phyloP scores from a whole-genome alignment of 2,113 vertebrate species.

The Mesitornis unicolor region DNA sequence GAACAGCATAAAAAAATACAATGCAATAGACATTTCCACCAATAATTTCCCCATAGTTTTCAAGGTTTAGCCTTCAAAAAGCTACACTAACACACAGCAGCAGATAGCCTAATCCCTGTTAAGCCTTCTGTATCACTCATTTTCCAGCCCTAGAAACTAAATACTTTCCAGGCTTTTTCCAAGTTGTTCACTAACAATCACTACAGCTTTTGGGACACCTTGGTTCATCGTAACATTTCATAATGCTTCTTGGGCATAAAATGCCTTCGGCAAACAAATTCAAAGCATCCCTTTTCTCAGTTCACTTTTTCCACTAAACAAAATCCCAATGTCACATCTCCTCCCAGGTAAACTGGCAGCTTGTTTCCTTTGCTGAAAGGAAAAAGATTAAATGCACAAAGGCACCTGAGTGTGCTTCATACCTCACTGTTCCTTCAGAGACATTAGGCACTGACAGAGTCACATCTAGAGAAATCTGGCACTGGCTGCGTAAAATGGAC shows the following conservation, averaged over 20 bases:
- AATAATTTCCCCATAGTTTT: not conserved
- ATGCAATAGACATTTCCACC: not conserved
- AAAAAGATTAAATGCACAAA: not conserved
- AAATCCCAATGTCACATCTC: not conserved
- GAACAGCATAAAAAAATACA: not conserved
- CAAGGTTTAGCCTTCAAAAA: not conserved
- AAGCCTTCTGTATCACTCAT: accelerated
- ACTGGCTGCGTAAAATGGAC: conserved; percentile 92
- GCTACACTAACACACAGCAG: not conserved
- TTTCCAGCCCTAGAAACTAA: not conserved
- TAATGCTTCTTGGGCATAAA: not conserved
- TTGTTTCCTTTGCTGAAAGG: not conserved
- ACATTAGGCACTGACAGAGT: conserved; percentile 95
- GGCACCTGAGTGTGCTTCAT: not conserved
- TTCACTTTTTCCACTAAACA: not conserved
- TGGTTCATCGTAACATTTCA: not conserved
- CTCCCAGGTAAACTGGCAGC: not conserved
- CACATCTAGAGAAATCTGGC: conserved; percentile 91
- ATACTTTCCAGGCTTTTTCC: not conserved
- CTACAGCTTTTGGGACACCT: not conserved
- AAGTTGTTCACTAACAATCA: not conserved
- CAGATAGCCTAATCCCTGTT: not conserved
- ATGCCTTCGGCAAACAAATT: not conserved
- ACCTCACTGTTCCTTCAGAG: conserved; percentile 97
- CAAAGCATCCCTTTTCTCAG: not conserved